Conservation (phyloP, 2,888 invertebrate genomes). For the Arge pagana region DNA sequence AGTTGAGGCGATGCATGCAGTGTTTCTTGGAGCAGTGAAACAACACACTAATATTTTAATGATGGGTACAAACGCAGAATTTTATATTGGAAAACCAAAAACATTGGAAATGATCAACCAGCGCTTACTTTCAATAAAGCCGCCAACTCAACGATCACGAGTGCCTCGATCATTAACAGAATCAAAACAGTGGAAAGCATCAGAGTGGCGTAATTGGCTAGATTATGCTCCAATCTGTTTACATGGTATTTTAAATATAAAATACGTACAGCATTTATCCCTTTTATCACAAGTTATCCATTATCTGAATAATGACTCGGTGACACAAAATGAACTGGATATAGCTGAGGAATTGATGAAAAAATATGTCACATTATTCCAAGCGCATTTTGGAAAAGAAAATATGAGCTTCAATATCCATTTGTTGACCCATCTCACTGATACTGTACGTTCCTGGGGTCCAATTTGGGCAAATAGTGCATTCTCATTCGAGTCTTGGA, state of each 20-base stretch:
- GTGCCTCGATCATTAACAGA: background rate
- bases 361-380: slow-evolving; percentile 18
- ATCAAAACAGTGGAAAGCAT: slow-evolving; percentile 12
- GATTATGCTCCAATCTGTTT: slow-evolving; percentile 25
- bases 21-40: slow-evolving; percentile 20
- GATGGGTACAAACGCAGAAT: background rate
- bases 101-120: background rate
- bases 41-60: slow-evolving; percentile 18
- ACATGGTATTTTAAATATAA: slow-evolving; percentile 20
- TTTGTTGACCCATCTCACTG: slow-evolving; percentile 21
- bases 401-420: slow-evolving; percentile 30
- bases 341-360: slow-evolving; percentile 15
- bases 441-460: slow-evolving; percentile 22
- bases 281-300: slow-evolving; percentile 21
- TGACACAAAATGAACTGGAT: slow-evolving; percentile 20
- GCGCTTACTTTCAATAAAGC: slow-evolving; percentile 1
- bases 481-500: slow-evolving; percentile 28
- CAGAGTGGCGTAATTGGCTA: slow-evolving; percentile 22
- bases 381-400: slow-evolving; percentile 21
- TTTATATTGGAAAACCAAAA: slow-evolving; percentile 19
- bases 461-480: slow-evolving; percentile 25
- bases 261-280: slow-evolving; percentile 21
- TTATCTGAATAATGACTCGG: slow-evolving; percentile 20
- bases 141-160: slow-evolving; percentile 11
- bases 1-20: slow-evolving; percentile 21